Evolutionary conservation across 2,113 vertebrate species (phyloP).

Genomic region (Cranoglanis bouderius): DNA sequence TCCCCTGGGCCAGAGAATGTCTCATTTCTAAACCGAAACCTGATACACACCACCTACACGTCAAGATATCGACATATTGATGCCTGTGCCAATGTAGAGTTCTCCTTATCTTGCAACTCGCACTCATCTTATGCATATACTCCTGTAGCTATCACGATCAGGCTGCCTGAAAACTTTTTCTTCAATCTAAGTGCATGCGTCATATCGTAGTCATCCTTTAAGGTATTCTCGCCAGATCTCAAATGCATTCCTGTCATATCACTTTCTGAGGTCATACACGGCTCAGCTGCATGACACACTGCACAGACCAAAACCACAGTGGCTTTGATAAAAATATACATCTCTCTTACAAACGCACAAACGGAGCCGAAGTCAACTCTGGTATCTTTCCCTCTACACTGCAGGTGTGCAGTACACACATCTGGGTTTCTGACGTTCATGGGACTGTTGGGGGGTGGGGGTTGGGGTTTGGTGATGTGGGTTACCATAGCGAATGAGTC

Average conservation of each 20-base stretch:
- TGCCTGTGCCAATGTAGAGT: not conserved
- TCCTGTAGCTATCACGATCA: not conserved
- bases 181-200: slow-evolving; percentile 3
- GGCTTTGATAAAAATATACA: not conserved
- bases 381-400: not conserved
- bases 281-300: not conserved
- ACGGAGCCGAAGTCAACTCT: not conserved
- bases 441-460: not conserved
- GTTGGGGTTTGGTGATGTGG: too few relatives aligned
- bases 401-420: slow-evolving; percentile 50
- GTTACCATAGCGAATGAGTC: slow-evolving; percentile 62
- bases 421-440: slow-evolving; percentile 66
- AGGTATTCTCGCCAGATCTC: slow-evolving; percentile 1
- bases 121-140: not conserved
- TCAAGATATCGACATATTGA: slow-evolving; percentile 4
- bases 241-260: not conserved
- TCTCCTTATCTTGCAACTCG: not conserved
- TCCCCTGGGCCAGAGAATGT: slow-evolving; percentile 7
- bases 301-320: not conserved
- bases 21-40: slow-evolving; percentile 10
- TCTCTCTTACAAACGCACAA: not conserved
- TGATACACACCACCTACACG: not conserved
- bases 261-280: not conserved
- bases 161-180: not conserved
- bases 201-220: slow-evolving; percentile 4